Evolutionary conservation across 1,140 invertebrate species (phyloP).

Genomic region (Agraylea sexmaculata): DNA sequence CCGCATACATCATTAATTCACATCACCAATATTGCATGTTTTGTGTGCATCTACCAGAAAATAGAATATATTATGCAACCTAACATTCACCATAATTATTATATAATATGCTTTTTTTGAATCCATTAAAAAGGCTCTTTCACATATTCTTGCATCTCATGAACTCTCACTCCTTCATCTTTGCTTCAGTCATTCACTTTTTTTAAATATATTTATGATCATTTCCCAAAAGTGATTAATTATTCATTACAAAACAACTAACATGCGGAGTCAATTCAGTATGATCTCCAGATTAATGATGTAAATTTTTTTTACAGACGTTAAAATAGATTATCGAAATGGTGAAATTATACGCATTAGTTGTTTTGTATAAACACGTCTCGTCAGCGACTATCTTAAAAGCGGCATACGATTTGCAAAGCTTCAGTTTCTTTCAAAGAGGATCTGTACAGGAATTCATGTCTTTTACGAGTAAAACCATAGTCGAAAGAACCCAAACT

Average conservation of each 20-base stretch:
- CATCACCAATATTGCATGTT: no score
- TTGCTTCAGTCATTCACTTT: no score
- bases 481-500: slow-evolving; percentile 81
- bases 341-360: slow-evolving; percentile 84
- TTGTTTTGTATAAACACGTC: slow-evolving; percentile 74
- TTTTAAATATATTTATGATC: no score
- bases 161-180: no score
- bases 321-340: slow-evolving; percentile 40
- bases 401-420: slow-evolving; percentile 77
- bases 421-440: slow-evolving; percentile 93
- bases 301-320: slow-evolving; percentile 18
- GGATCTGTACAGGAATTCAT: slow-evolving; percentile 90
- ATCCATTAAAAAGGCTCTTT: no score
- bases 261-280: slow-evolving; percentile 22
- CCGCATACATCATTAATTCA: no score
- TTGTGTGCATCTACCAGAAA: no score
- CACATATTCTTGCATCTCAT: no score
- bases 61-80: no score
- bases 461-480: slow-evolving; percentile 89
- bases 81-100: no score
- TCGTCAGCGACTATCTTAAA: slow-evolving; percentile 68
- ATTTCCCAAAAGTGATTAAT: not conserved
- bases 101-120: no score
- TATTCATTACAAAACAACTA: slow-evolving; percentile 16
- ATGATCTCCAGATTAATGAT: not conserved